phyloP scores from a whole-genome alignment of 2,888 invertebrate species.

The Chrysodeixis includens region DNA sequence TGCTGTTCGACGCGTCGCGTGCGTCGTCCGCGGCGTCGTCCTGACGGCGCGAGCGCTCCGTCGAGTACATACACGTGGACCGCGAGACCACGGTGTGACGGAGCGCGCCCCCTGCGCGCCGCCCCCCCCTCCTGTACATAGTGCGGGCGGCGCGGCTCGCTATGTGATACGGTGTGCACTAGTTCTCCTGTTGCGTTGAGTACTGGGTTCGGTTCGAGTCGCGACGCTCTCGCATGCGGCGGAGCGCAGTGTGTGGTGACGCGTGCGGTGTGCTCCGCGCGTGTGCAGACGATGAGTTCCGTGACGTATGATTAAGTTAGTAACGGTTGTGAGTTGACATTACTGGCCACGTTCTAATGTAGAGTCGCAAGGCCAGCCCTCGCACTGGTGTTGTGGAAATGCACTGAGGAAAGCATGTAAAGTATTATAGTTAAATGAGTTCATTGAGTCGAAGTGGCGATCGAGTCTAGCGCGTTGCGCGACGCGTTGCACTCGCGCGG shows the following conservation, averaged over 20 bases:
- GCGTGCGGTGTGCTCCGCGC: background rate
- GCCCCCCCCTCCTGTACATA: constrained; percentile 33
- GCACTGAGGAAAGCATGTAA: constrained; percentile 5
- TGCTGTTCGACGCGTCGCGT: constrained; percentile 90
- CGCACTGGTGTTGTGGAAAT: background rate
- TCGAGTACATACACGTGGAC: constrained; percentile 97
- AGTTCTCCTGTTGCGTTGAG: constrained; percentile 53
- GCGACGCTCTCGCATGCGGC: constrained; percentile 27
- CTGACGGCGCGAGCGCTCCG: constrained; percentile 97
- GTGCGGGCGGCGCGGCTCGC: constrained; percentile 42
- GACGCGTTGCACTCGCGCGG: constrained; percentile 9
- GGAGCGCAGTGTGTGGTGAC: constrained; percentile 15
- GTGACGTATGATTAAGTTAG: constrained; percentile 1
- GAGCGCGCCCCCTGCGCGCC: constrained; percentile 67
- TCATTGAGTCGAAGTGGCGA: background rate
- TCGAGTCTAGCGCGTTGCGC: background rate
- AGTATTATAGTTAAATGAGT: constrained; percentile 3
- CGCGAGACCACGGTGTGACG: constrained; percentile 97
- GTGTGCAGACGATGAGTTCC: constrained; percentile 8
- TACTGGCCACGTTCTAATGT: constrained; percentile 8
- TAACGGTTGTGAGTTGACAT: constrained; percentile 40
- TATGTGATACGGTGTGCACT: constrained; percentile 56
- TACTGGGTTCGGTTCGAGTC: constrained; percentile 35
- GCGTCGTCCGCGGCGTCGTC: constrained; percentile 90
- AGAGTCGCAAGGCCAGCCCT: background rate